phyloP scores from a whole-genome alignment of 35 echinoderm and acorn worm species.

The Apostichopus japonicus region DNA sequence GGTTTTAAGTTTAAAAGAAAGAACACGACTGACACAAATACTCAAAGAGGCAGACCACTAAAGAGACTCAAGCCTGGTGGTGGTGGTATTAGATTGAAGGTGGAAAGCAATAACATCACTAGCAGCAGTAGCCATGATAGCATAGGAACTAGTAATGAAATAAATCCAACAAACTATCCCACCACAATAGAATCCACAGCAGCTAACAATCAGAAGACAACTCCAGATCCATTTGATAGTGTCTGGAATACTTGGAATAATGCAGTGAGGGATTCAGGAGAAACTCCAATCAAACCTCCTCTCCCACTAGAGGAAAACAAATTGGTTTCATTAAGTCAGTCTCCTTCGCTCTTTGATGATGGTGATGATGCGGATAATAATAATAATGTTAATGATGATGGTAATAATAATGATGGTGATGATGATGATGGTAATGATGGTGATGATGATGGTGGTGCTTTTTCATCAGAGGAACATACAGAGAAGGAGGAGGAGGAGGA shows the following conservation, averaged over 20 bases:
- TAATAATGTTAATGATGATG: background rate
- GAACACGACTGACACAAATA: background rate
- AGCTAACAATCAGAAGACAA: background rate
- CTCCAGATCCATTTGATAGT: background rate
- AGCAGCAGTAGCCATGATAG: too few species aligned
- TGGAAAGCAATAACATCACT: too few species aligned
- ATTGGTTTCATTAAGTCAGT: background rate
- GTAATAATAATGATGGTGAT: background rate
- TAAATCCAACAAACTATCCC: too few species aligned
- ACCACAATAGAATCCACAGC: too few species aligned
- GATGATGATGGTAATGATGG: background rate
- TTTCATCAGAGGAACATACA: too few species aligned
- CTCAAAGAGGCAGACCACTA: background rate
- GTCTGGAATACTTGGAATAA: background rate
- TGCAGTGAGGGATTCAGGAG: background rate
- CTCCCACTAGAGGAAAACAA: background rate
- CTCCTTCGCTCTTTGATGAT: background rate
- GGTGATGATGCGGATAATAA: background rate
- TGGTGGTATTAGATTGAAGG: too few species aligned
- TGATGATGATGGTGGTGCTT: too few species aligned
- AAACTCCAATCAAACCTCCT: background rate
- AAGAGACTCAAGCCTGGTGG: background rate
- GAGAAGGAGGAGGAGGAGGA: too few species aligned
- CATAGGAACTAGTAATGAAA: too few species aligned
- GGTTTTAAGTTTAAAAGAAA: constrained; percentile 21